Evolutionary conservation across 2,888 invertebrate genomes (phyloP), one percentile per base, ranked within the genome.

Genomic region (Lysandra bellargus): DNA sequence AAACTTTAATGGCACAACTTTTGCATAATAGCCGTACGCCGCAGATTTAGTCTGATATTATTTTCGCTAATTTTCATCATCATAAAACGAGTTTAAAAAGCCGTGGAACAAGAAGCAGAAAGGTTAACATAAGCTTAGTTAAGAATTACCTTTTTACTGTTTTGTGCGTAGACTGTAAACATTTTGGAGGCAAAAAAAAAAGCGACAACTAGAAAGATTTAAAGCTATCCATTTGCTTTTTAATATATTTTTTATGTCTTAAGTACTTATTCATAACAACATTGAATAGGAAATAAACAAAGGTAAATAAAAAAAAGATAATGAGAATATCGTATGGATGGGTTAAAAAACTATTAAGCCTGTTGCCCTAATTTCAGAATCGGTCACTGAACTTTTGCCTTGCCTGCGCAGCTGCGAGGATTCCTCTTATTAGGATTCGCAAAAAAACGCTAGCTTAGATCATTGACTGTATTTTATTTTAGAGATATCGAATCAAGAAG

Each of bases 1-100:
- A 76, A 53, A 76, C 23, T 76, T 76, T 76, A 76, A 76, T 76
- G 57, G 76, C 57, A 76, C 76, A 30, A 76, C 76, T 57, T 76
- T 14, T 76, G 33, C 57, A 76, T 57, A 76, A 76, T 76, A 30
- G 76, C 76, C 33, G 6, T 30, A 30, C 53, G 1, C 23, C 17
- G 33, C 23, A 37, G 76, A 76, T 76, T 76, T 76, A 14, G 17
- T 76, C 57, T 57, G 76, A 33, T 76, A 30, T 33, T 30, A n/a
- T 57, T 76, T 76, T 30, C 33, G 53, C 53, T 12, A 33, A 37
- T 69, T 69, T 69, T 37, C 69, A 69, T 69, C 33, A 4, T 37
- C 33, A 33, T 64, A 64, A 64, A 64, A 23, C 69, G 12, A 33
- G 30, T 69, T 69, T 69, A 33, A 69, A 33, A 69, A 69, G 4